Evolutionary conservation across 1,140 invertebrate species (phyloP).

Genomic region (Pseudomyrmex dendroicus): DNA sequence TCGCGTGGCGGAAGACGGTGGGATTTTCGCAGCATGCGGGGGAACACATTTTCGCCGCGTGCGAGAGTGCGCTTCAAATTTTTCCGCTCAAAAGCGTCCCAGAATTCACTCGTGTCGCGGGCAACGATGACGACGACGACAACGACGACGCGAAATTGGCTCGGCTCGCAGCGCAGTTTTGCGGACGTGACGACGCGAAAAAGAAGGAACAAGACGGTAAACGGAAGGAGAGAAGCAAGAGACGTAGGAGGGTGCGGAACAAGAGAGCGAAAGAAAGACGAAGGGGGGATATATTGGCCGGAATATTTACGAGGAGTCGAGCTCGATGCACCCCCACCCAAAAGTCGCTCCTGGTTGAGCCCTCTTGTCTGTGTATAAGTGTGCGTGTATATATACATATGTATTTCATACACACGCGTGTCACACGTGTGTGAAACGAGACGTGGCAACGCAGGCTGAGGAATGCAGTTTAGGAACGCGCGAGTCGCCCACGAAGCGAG

Average conservation of each 20-base stretch:
- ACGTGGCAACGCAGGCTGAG: slow-evolving; percentile 76
- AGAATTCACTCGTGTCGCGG: slow-evolving; percentile 46
- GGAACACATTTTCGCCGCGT: slow-evolving; percentile 34
- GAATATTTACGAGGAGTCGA: slow-evolving; percentile 67
- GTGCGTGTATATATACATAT: not conserved
- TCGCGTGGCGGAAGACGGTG: not conserved
- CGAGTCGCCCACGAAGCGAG: slow-evolving; percentile 67
- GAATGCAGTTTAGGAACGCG: slow-evolving; percentile 79
- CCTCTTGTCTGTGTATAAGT: not conserved
- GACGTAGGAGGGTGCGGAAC: slow-evolving; percentile 18
- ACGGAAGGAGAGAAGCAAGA: slow-evolving; percentile 43
- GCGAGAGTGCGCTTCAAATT: slow-evolving; percentile 42
- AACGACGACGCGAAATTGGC: slow-evolving; percentile 50
- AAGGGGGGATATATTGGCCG: slow-evolving; percentile 24
- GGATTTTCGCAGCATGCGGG: slow-evolving; percentile 31
- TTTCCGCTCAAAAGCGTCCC: slow-evolving; percentile 47
- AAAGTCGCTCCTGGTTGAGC: slow-evolving; percentile 27
- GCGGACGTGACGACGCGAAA: slow-evolving; percentile 52
- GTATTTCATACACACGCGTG: slow-evolving; percentile 4
- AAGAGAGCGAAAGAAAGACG: slow-evolving; percentile 46
- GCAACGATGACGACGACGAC: slow-evolving; percentile 18
- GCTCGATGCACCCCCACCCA: slow-evolving; percentile 37
- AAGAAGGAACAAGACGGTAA: slow-evolving; percentile 38
- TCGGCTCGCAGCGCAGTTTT: slow-evolving; percentile 44
- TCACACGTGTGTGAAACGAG: slow-evolving; percentile 68